Evolutionary conservation across 2,113 vertebrate genomes (phyloP), one percentile per base, ranked within the genome.

Genomic region (Saccopteryx leptura): DNA sequence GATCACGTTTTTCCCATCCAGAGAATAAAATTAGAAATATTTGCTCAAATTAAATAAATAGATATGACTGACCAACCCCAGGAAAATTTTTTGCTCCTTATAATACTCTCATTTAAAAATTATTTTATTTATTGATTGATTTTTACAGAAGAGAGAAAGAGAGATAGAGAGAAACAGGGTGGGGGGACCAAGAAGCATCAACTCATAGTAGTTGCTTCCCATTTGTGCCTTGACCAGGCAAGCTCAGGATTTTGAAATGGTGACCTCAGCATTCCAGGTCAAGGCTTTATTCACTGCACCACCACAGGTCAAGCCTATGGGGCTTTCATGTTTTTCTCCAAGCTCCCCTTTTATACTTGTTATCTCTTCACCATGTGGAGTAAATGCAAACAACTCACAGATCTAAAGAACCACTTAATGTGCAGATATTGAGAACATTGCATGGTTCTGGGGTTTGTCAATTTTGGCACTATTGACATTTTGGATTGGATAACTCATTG

Each of bases 21-120:
- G 48, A 86, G 75, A 91, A 66, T 10, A 93, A 14, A 72, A 74
- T 23, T 54, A 75, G 76, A 94, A 88, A 76, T 21, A 65, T 39
- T 39, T 39, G 39, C 6, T 88, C 17, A 74, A 61, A 89, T 78
- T 65, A 96, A 74, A 46, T 3, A 82, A 78, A 39, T 12, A 52
- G 31, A 83, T 39, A 78, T 1, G 10, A 39, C 24, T 12, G 19
- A 65, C 31, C 24, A 75, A 19, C 9, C 2, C 14, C 23, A 8
- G 33, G 24, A 75, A 21, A 15, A 8, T 60, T n/a, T 76, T 39
- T 24, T 90, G 65, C 24, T 52, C 26, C 48, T 54, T 61, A 12
- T 6, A 71, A 60, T 60, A 9, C 18, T 46, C 60, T 91, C 39
- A 39, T 39, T 39, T 39, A 39, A 39, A 39, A 39, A 39, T 39